Base-by-base conservation (phyloP, 2,888 invertebrate genomes). In the Malacosoma neustria region DNA sequence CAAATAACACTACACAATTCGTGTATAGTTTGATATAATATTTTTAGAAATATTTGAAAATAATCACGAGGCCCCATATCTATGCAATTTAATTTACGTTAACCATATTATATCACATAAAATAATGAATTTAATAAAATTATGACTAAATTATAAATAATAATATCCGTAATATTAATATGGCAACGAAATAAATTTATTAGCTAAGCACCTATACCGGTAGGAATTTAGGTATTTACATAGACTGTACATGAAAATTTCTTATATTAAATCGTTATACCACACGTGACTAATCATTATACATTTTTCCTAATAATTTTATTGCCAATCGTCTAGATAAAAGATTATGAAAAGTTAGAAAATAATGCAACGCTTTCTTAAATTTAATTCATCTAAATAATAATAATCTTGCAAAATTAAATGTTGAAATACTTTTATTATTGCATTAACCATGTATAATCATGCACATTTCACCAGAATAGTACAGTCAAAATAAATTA, bases 41-140 rank as follows among this genome's bases (percentile, higher is more conserved):
- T n/a, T n/a, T n/a, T n/a, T n/a, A n/a, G n/a, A n/a, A n/a, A n/a
- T n/a, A n/a, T n/a, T n/a, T n/a, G n/a, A n/a, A n/a, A n/a, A n/a
- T n/a, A n/a, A n/a, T n/a, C n/a, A n/a, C n/a, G n/a, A n/a, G n/a
- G n/a, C n/a, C n/a, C n/a, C n/a, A n/a, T n/a, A n/a, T n/a, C n/a
- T n/a, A n/a, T n/a, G n/a, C n/a, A n/a, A n/a, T n/a, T n/a, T n/a
- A n/a, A n/a, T n/a, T n/a, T n/a, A n/a, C n/a, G n/a, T n/a, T n/a
- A n/a, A n/a, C n/a, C n/a, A n/a, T n/a, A n/a, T n/a, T 72, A 65
- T 82, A 81, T 84, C 82, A 82, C 82, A 84, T 80, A 77, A 79
- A 47, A 71, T 73, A 71, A 60, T 67, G 22, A 22, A 66, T 71
- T 63, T 71, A 57, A 73, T 75, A 74, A 75, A 75, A 76, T 76